Evolutionary conservation across 1,140 invertebrate genomes (phyloP).

Genomic region (Drosophila ironensis): DNA sequence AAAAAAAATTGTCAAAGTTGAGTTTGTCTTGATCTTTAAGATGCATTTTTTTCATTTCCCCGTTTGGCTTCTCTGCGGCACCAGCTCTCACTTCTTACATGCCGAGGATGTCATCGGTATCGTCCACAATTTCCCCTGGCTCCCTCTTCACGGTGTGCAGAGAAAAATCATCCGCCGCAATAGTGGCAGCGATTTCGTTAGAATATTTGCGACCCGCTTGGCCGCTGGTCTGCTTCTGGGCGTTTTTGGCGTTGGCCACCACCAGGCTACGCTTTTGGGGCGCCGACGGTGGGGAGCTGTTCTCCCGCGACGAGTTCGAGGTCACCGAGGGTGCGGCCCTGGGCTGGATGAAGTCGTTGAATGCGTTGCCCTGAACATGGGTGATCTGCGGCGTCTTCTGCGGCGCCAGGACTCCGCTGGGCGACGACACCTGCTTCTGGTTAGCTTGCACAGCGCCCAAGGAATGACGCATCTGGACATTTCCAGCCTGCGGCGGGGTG

Average conservation of each 20-base stretch:
- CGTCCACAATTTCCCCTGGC: conserved; percentile 43
- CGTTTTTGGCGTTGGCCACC: conserved; percentile 44
- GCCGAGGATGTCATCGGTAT: conserved; percentile 40
- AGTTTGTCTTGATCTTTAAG: not conserved
- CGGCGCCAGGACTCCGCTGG: not conserved
- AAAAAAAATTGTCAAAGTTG: no score
- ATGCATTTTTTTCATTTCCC: not conserved
- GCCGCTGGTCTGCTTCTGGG: not conserved
- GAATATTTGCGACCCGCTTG: not conserved
- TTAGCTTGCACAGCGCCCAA: not conserved
- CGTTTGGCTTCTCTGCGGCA: not conserved
- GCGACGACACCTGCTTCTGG: conserved; percentile 30
- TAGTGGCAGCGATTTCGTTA: conserved; percentile 44
- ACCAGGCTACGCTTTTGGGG: conserved; percentile 43
- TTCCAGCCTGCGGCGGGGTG: not conserved
- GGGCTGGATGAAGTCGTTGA: conserved; percentile 40
- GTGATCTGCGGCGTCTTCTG: conserved; percentile 50
- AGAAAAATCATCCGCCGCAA: conserved; percentile 57
- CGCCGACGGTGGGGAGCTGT: not conserved
- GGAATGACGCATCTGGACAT: conserved; percentile 11
- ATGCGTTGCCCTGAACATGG: conserved; percentile 34
- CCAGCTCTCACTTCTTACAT: no score
- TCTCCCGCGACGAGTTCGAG: not conserved
- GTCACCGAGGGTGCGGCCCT: not conserved
- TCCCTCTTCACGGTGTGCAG: conserved; percentile 45